Conservation (phyloP, 2,888 invertebrate species). For the Andrena fulva region DNA sequence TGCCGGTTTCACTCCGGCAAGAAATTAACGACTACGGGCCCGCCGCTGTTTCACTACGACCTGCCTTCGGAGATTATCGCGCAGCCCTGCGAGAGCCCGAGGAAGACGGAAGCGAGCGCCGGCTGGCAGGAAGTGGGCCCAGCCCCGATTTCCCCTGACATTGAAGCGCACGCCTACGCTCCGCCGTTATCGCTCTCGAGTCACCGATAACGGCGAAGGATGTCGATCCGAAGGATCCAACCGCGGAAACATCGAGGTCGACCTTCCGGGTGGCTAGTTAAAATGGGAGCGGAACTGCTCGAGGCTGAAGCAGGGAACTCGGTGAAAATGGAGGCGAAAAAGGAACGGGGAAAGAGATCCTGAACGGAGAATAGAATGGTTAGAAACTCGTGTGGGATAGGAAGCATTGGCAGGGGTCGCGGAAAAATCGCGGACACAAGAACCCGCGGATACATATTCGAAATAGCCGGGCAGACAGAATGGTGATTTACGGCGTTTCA, state of each 20-base stretch:
- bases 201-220: not conserved
- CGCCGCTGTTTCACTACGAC: conserved; percentile 55
- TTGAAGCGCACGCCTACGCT: conserved; percentile 17
- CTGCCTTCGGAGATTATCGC: conserved; percentile 71
- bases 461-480: conserved; percentile 41
- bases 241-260: not conserved
- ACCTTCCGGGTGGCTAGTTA: not conserved
- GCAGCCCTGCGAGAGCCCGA: conserved; percentile 62
- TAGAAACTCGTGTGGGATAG: conserved; percentile 32
- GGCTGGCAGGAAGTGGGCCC: conserved; percentile 44
- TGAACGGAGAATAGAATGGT: not conserved
- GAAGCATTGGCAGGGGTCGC: not conserved
- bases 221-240: not conserved
- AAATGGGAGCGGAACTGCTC: not conserved
- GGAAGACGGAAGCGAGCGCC: conserved; percentile 74
- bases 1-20: conserved; percentile 78
- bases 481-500: conserved; percentile 63
- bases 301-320: not conserved
- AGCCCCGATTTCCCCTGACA: conserved; percentile 39
- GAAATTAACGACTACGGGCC: conserved; percentile 78
- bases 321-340: not conserved
- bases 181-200: not conserved
- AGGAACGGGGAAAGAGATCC: conserved; percentile 8
- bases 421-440: conserved; percentile 36
- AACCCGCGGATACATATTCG: conserved; percentile 48